Evolutionary conservation across 2,113 vertebrate genomes (phyloP).

Genomic region (Procavia capensis): DNA sequence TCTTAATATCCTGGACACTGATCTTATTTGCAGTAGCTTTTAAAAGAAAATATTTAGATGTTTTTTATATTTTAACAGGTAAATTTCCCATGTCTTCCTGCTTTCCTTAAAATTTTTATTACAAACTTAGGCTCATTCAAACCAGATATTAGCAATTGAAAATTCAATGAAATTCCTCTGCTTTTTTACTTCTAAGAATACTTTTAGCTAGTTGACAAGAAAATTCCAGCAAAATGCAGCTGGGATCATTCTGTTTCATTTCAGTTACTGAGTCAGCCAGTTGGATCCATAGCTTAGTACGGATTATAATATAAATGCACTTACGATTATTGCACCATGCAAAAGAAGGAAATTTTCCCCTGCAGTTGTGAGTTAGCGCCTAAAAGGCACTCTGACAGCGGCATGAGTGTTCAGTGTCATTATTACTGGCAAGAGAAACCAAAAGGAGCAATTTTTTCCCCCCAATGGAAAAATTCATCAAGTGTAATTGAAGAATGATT

Average conservation of each 20-base stretch:
- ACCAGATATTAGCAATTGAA: background rate
- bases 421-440: constrained; percentile 32
- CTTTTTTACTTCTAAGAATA: constrained; percentile 4
- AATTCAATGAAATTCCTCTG: background rate
- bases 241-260: constrained; percentile 45
- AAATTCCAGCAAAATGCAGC: constrained; percentile 18
- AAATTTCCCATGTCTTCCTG: background rate
- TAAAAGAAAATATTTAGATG: background rate
- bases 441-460: constrained; percentile 22
- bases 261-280: constrained; percentile 24
- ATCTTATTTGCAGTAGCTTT: background rate
- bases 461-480: constrained; percentile 56
- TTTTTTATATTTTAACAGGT: background rate
- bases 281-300: constrained; percentile 48
- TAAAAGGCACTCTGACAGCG: constrained; percentile 65
- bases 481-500: constrained; percentile 68
- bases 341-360: background rate
- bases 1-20: background rate
- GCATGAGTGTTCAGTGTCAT: constrained; percentile 26
- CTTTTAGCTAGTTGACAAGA: constrained; percentile 50
- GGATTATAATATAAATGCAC: constrained; percentile 56
- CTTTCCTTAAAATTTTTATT: constrained; percentile 34
- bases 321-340: constrained; percentile 32
- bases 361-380: background rate
- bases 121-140: background rate